These are phyloP conservation scores for Latrodectus elegans DNA, from an alignment of 2,888 invertebrate species.

Conservation along the genomic window DNA sequence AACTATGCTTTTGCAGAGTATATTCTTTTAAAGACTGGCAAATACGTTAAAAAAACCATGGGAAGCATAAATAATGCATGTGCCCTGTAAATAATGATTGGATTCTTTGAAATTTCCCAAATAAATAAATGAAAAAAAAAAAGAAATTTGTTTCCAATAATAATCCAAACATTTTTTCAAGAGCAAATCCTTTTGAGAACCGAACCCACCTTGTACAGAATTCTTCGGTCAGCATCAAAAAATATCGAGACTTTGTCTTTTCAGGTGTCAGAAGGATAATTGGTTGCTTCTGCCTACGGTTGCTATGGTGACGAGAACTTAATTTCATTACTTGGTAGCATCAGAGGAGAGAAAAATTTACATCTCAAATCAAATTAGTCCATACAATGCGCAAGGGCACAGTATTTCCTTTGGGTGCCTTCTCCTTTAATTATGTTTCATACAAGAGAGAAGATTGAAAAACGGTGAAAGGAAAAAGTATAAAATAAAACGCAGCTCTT, in stretches of 20 bases:
- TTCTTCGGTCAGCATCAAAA: neutral
- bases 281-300: constrained; percentile 49
- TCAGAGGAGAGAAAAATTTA: constrained; percentile 41
- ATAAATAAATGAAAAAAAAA: no score
- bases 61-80: no score
- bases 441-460: neutral
- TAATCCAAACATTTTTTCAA: no score
- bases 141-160: no score
- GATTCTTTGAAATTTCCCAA: no score
- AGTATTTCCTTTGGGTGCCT: constrained; percentile 3
- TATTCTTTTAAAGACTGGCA: no score
- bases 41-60: no score
- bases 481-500: neutral
- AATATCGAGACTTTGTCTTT: neutral
- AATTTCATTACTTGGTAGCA: constrained; percentile 64
- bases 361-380: constrained; percentile 62
- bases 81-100: no score
- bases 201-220: neutral
- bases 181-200: neutral
- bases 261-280: constrained; percentile 52
- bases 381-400: constrained; percentile 20
- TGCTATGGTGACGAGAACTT: constrained; percentile 37
- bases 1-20: no score
- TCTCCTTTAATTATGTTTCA: constrained; percentile 56
- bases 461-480: neutral